Percentiles rank a stretch among this genome's conserved stretches.
phyloP scores from a whole-genome alignment of 2,113 vertebrate genomes.

The Myocastor coypus region DNA sequence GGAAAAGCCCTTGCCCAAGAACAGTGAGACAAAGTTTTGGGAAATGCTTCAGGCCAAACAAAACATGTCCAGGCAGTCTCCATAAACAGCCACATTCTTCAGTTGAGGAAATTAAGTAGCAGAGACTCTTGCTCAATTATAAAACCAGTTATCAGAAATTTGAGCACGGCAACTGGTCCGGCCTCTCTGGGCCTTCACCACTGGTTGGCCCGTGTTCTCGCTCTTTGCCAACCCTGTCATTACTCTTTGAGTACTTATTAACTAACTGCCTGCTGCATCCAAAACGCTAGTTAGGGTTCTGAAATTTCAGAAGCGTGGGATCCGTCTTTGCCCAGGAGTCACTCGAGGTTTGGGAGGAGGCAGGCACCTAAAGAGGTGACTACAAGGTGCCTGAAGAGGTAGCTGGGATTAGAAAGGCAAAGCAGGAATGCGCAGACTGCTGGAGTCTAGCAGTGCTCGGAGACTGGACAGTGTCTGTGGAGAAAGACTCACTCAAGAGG shows the following conservation, averaged over 20 bases:
- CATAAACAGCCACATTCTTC: not conserved
- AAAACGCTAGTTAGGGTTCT: slow-evolving; percentile 22
- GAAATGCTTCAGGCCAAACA: not conserved
- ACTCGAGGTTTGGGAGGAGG: not conserved
- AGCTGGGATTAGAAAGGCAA: not conserved
- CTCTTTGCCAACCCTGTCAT: not conserved
- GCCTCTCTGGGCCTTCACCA: not conserved
- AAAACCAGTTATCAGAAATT: slow-evolving; percentile 32
- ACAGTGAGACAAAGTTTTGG: not conserved
- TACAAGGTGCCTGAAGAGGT: not conserved
- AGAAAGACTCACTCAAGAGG: not conserved
- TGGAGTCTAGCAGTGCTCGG: not conserved
- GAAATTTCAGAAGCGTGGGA: not conserved
- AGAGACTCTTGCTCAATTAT: not conserved
- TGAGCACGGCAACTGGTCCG: not conserved
- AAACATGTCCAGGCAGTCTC: not conserved
- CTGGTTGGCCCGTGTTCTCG: not conserved
- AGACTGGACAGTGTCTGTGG: not conserved
- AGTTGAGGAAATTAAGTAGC: slow-evolving; percentile 20
- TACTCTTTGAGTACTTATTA: not conserved
- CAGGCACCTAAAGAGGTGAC: not conserved
- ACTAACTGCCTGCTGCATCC: not conserved
- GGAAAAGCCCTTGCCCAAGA: not conserved
- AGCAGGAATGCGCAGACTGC: not conserved
- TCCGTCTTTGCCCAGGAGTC: not conserved